These are phyloP conservation scores for Globicephala melas DNA, from an alignment of 2,113 vertebrate species.

Conservation along the genomic window DNA sequence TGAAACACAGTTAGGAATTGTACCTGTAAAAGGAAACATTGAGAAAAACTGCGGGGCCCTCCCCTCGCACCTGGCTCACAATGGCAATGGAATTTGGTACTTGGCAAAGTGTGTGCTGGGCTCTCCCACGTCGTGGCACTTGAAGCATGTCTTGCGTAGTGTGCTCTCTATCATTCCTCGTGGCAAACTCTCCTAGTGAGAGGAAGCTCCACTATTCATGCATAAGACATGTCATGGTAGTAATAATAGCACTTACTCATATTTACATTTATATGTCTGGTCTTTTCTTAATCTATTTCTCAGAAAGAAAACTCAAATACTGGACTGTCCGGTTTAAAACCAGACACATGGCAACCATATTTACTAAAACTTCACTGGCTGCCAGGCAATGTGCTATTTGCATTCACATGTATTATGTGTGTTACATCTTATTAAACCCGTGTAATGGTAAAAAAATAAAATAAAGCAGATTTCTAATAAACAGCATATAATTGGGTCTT, in stretches of 20 bases:
- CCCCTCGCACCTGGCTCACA: not conserved
- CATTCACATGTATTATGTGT: not conserved
- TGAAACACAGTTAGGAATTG: not conserved
- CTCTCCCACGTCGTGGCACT: not conserved
- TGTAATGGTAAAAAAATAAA: not conserved
- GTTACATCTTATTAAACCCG: not conserved
- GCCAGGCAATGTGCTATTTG: not conserved
- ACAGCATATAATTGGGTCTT: not conserved
- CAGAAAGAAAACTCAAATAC: constrained; percentile 38
- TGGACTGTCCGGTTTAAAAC: constrained; percentile 7
- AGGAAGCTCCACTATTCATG: not conserved
- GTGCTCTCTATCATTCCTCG: not conserved
- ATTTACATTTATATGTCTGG: constrained; percentile 25
- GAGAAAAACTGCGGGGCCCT: no score
- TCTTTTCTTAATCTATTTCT: constrained; percentile 6
- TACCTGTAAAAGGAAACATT: not conserved
- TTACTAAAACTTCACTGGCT: not conserved
- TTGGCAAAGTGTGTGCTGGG: not conserved
- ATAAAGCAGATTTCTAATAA: not conserved
- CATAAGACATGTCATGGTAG: not conserved
- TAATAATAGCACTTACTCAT: not conserved
- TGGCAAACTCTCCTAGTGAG: not conserved
- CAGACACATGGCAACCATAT: not conserved
- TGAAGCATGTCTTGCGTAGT: not conserved
- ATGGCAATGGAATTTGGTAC: not conserved